These are phyloP conservation scores for Sminthurinus aureus DNA, from an alignment of 2,888 invertebrate genomes.

Conservation along the genomic window DNA sequence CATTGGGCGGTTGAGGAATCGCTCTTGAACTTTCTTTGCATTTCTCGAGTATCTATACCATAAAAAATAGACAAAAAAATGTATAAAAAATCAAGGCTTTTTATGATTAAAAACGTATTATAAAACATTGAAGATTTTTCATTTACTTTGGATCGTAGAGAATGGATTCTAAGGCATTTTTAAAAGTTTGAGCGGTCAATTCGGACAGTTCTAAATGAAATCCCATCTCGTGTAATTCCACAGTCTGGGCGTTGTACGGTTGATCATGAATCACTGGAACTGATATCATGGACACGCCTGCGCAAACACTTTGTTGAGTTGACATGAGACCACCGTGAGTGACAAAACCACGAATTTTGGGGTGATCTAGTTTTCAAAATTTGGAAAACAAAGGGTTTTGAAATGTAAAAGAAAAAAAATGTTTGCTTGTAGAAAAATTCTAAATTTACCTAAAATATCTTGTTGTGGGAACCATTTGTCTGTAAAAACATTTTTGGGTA, in stretches of 20 bases:
- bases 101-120: neutral
- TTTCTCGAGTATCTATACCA: constrained; percentile 41
- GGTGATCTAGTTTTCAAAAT: constrained; percentile 66
- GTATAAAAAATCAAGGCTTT: neutral
- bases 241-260: constrained; percentile 7
- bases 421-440: too few relatives aligned
- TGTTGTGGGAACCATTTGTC: constrained; percentile 26
- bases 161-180: neutral
- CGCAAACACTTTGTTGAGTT: constrained; percentile 69
- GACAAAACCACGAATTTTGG: constrained; percentile 69
- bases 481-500: constrained; percentile 53
- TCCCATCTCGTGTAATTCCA: neutral
- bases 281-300: constrained; percentile 68
- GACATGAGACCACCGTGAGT: constrained; percentile 74
- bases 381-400: too few relatives aligned
- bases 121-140: neutral
- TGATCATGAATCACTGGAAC: constrained; percentile 11
- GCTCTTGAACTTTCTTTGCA: constrained; percentile 38
- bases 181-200: neutral
- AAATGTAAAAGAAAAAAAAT: too few relatives aligned
- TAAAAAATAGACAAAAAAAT: neutral
- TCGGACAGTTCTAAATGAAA: constrained; percentile 18
- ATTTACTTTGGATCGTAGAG: constrained; percentile 19
- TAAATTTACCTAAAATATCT: constrained; percentile 18
- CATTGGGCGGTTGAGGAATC: constrained; percentile 46